Base-by-base conservation (phyloP, 2,797 vertebrate genomes). In the Fundulus diaphanus region DNA sequence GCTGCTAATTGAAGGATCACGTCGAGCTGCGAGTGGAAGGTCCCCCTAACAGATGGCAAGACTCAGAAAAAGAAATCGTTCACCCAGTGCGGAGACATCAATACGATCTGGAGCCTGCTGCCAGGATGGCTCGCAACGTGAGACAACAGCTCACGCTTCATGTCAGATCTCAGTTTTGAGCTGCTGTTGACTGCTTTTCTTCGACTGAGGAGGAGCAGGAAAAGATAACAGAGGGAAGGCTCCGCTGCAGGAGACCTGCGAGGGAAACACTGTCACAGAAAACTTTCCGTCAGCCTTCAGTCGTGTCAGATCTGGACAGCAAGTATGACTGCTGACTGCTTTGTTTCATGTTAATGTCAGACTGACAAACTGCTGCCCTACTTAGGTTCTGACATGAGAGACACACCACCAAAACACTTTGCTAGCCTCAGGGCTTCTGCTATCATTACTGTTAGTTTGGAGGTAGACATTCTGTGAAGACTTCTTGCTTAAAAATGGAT, bases 21-120 rank as follows among this genome's bases (percentile, higher is more conserved):
- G 80, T 61, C 73, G 85, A 77, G 74, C 54, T 35, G 79, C 77
- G 80, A 75, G 77, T 46, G 54, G 4, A 31, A 80, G 79, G 70
- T 86, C 81, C 56, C 59, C 49, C 63, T 51, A 83, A 89, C 89
- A 92, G 90, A 92, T 92, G 92, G 90, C 49, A 7, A 31, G 49
- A 83, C 82, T 89, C 82, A 84, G 78, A 89, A 82, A 89, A 86
- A 87, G 77, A 87, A 77, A 79, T 76, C 78, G 86, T 83, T 70
- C 84, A 77, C 81, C 59, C 74, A 57, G 76, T 54, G 31, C 69
- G 73, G 76, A 76, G 61, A 68, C 0, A 52, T 16, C 7, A 11
- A 71, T 74, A 68, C 70, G 76, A 40, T 59, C 70, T 37, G 27
- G 35, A 42, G 80, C 29, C 56, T 48, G 40, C 51, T 63, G 82